A percentile compares a stretch with the other conserved stretches of the same genome.
These are phyloP conservation scores for Poeciliopsis retropinna DNA, from an alignment of 2,113 vertebrate genomes.

Conservation along the genomic window DNA sequence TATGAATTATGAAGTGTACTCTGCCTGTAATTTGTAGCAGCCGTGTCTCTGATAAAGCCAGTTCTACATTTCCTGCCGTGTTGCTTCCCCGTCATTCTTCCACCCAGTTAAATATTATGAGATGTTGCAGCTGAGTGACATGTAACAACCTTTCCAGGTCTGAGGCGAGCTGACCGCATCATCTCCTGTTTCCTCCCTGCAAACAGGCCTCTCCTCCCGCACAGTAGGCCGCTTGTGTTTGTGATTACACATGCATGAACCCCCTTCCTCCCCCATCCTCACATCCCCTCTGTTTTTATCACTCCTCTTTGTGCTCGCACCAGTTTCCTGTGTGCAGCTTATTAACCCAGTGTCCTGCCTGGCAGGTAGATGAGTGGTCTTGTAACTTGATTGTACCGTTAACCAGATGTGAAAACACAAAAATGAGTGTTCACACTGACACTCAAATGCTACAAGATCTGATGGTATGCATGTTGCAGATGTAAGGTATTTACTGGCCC, in stretches of 20 bases:
- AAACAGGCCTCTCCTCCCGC: conserved; percentile 52
- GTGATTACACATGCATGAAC: conserved; percentile 29
- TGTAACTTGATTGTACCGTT: conserved; percentile 48
- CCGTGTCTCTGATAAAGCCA: no score
- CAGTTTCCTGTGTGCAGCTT: conserved; percentile 34
- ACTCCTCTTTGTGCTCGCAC: conserved; percentile 55
- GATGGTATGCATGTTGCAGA: conserved; percentile 25
- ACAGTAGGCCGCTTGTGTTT: conserved; percentile 63
- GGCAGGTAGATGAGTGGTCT: conserved; percentile 46
- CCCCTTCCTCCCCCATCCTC: conserved; percentile 3
- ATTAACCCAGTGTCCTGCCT: conserved; percentile 36
- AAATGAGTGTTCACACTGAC: conserved; percentile 8
- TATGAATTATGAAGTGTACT: neutral
- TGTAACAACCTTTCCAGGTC: conserved; percentile 64
- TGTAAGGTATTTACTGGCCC: conserved; percentile 31
- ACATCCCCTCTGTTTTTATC: conserved; percentile 36
- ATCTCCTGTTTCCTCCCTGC: conserved; percentile 50
- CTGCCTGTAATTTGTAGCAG: neutral
- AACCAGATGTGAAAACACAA: conserved; percentile 7
- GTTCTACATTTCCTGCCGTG: neutral
- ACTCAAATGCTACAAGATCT: conserved; percentile 2
- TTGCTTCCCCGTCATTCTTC: neutral
- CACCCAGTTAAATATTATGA: neutral
- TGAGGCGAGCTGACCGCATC: conserved; percentile 43
- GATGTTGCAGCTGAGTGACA: conserved; percentile 52